phyloP scores from a whole-genome alignment of 1,140 invertebrate species.

The Aphidius gifuensis region DNA sequence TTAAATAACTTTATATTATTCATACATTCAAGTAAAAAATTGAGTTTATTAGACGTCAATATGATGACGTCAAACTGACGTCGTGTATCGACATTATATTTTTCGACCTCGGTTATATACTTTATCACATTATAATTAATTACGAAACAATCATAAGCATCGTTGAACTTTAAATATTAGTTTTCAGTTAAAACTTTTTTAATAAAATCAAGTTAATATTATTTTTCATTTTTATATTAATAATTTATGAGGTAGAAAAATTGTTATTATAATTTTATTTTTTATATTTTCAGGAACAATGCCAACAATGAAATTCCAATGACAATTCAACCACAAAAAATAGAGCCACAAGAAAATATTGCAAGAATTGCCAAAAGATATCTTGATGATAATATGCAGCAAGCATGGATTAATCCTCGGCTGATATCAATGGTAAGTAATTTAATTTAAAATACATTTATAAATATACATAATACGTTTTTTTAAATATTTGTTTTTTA shows the following conservation, averaged over 20 bases:
- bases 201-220: background rate
- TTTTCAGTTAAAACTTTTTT: too few relatives aligned
- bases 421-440: constrained; percentile 59
- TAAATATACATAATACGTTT: background rate
- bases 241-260: background rate
- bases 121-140: too few relatives aligned
- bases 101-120: too few relatives aligned
- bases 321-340: constrained; percentile 34
- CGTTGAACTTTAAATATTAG: too few relatives aligned
- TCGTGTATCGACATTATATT: too few relatives aligned
- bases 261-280: constrained; percentile 22
- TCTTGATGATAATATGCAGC: constrained; percentile 60
- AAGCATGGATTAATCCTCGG: constrained; percentile 61
- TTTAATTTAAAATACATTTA: background rate
- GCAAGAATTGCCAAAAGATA: constrained; percentile 48
- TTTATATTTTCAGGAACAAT: constrained; percentile 42
- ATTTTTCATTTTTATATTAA: background rate
- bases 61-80: too few relatives aligned
- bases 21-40: too few relatives aligned
- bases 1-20: too few relatives aligned
- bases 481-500: too few relatives aligned
- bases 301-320: constrained; percentile 39
- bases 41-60: too few relatives aligned
- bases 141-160: too few relatives aligned
- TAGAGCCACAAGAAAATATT: constrained; percentile 47